Evolutionary conservation across 2,888 invertebrate genomes (phyloP).

Genomic region (Marronus borbonicus): DNA sequence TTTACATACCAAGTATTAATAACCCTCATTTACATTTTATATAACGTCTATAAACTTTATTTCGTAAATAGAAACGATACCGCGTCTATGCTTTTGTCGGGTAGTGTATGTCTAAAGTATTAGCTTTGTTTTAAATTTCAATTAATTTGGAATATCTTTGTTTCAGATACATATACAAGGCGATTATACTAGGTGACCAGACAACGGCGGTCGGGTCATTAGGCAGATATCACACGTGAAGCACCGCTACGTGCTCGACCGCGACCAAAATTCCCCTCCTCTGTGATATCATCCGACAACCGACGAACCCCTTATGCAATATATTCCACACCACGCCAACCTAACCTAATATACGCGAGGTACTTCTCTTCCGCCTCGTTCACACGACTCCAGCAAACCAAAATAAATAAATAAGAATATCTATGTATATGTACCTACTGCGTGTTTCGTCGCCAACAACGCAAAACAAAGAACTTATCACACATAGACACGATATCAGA

Average conservation of each 20-base stretch:
- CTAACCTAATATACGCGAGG: constrained; percentile 16
- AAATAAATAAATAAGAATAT: constrained; percentile 9
- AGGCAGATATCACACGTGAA: constrained; percentile 58
- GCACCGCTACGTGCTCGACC: constrained; percentile 63
- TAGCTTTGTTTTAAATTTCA: too few relatives aligned
- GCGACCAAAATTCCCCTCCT: constrained; percentile 61
- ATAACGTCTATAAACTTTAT: too few relatives aligned
- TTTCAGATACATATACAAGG: constrained; percentile 67
- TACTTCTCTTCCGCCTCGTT: constrained; percentile 23
- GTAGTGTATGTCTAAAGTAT: too few relatives aligned
- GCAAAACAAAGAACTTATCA: constrained; percentile 9
- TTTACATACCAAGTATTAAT: too few relatives aligned
- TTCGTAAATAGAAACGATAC: too few relatives aligned
- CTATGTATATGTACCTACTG: constrained; percentile 19
- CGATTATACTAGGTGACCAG: constrained; percentile 65
- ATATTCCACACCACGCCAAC: constrained; percentile 46
- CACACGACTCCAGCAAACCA: constrained; percentile 21
- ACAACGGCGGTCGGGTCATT: constrained; percentile 60
- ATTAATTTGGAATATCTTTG: neutral
- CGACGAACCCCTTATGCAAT: constrained; percentile 50
- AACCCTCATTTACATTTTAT: too few relatives aligned
- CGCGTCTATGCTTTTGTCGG: too few relatives aligned
- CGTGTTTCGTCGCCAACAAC: constrained; percentile 36
- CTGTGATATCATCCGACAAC: constrained; percentile 61
- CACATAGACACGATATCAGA: neutral